Percentiles rank a stretch among this genome's conserved stretches.
Evolutionary conservation across 2,113 vertebrate genomes (phyloP).

Genomic region (Acinonyx jubatus): DNA sequence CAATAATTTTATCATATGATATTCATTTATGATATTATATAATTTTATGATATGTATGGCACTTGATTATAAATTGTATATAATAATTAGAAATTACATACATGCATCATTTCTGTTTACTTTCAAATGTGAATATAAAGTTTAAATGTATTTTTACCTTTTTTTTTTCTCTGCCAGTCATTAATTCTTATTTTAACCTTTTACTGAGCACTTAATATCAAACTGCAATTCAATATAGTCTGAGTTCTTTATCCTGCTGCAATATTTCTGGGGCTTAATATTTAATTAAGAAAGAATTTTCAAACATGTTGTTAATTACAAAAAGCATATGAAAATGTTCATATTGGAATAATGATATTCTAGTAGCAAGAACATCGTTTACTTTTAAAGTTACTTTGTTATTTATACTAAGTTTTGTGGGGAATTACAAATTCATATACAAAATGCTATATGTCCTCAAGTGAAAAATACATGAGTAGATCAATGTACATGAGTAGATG

Average conservation of each 20-base stretch:
- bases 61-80: neutral
- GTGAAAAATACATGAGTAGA: neutral
- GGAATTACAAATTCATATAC: neutral
- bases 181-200: neutral
- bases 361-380: neutral
- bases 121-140: neutral
- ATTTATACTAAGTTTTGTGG: neutral
- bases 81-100: neutral
- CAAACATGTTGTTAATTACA: neutral
- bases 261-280: neutral
- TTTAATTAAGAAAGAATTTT: neutral
- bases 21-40: neutral
- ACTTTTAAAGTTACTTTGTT: neutral
- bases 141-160: neutral
- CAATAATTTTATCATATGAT: neutral
- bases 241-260: neutral
- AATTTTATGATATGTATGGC: neutral
- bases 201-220: neutral
- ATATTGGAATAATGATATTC: neutral
- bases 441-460: neutral
- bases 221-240: neutral
- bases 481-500: neutral
- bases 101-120: neutral
- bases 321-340: neutral
- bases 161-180: neutral